Conservation (phyloP, 2,113 vertebrate species). For the Lepus europaeus region DNA sequence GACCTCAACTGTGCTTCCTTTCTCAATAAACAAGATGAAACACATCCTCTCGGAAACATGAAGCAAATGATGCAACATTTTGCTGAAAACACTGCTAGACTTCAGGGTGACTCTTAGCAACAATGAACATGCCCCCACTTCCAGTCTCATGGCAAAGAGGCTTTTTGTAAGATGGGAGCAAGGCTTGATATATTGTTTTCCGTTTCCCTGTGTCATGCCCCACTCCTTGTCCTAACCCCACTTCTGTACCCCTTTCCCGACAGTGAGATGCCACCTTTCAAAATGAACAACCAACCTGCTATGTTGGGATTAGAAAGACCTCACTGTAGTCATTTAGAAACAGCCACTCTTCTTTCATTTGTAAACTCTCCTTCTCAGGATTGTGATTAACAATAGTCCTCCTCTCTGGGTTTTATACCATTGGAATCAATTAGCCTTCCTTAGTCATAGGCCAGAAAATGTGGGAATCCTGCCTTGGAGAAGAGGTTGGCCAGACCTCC, state of each 20-base stretch:
- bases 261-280: slow-evolving; percentile 9
- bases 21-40: slow-evolving; percentile 68
- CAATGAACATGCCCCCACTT: not conserved
- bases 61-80: slow-evolving; percentile 54
- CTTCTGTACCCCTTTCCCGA: not conserved
- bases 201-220: not conserved
- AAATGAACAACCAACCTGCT: not conserved
- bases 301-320: not conserved
- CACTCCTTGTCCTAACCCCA: not conserved
- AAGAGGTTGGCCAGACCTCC: not conserved
- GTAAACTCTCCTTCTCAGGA: not conserved
- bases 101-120: slow-evolving; percentile 60
- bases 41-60: slow-evolving; percentile 21
- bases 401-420: not conserved
- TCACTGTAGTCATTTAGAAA: not conserved
- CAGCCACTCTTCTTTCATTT: not conserved
- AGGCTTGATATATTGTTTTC: not conserved
- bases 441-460: slow-evolving; percentile 21
- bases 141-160: slow-evolving; percentile 8
- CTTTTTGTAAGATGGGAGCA: not conserved
- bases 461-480: slow-evolving; percentile 6
- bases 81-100: slow-evolving; percentile 22
- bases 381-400: slow-evolving; percentile 1
- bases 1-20: not conserved
- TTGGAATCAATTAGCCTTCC: slow-evolving; percentile 8